Evolutionary conservation across 1,140 invertebrate species (phyloP), one percentile per base, ranked within the genome.

Genomic region (Maconellicoccus hirsutus): DNA sequence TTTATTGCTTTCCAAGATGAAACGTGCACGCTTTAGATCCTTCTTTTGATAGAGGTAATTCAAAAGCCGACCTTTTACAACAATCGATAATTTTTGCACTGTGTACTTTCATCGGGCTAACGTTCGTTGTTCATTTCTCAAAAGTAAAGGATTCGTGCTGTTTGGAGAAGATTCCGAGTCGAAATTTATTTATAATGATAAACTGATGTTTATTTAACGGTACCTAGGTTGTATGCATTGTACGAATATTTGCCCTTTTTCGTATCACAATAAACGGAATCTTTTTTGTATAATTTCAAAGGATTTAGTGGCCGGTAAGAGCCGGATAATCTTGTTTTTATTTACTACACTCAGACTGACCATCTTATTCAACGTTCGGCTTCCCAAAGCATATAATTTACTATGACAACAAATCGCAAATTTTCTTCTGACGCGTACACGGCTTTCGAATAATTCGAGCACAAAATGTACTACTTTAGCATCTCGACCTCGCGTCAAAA

Each of bases 1-100:
- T 52, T 52, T 52, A 52, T 52, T 19, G n/a, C 42, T 52, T 52
- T 19, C 2, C n/a, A 33, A 52, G 42, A 52, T 16, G n/a, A 52
- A 52, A 52, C 42, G 42, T 52, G 42, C 42, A 52, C 42, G 42
- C 42, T 52, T 52, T 52, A 52, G 42, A 52, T 52, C 42, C 42
- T 52, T 16, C 42, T 3, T 52, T 52, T 52, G 42, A 52, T 52
- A 52, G 6, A 52, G 42, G 12, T 52, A 52, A 52, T 52, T 52
- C 42, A 52, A 16, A 52, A 52, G 42, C 42, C 42, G 42, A 52
- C 42, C 42, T 52, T 52, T 52, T 52, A 52, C 16, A 52, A 52
- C 42, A 52, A 52, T 52, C 42, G 42, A 33, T 33, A 33, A 33
- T 33, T 33, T 33, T 33, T 33, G 29, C 29, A 12, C 29, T 33